Percentiles rank a stretch among this genome's conserved stretches.
Conservation (phyloP, 2,888 invertebrate genomes). For the Mactromeris polynyma region DNA sequence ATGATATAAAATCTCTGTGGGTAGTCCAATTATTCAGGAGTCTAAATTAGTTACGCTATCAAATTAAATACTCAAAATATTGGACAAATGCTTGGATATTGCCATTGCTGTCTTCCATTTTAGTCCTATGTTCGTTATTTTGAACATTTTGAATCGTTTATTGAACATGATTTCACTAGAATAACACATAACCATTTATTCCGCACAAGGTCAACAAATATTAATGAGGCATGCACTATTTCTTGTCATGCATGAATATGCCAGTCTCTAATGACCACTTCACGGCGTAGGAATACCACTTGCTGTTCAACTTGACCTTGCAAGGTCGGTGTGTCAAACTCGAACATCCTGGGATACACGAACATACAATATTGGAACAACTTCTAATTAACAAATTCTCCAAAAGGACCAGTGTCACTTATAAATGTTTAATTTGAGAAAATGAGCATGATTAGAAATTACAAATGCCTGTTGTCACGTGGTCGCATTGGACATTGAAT, state of each 20-base stretch:
- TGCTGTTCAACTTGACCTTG: constrained; percentile 60
- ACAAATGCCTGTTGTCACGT: no score
- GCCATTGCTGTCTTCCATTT: background rate
- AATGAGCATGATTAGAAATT: background rate
- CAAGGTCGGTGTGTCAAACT: constrained; percentile 38
- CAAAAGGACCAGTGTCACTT: background rate
- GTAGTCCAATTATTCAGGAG: background rate
- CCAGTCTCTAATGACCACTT: constrained; percentile 67
- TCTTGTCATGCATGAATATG: constrained; percentile 58
- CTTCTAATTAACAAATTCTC: background rate
- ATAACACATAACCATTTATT: background rate
- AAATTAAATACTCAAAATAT: background rate
- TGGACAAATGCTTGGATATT: background rate
- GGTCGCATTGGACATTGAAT: no score
- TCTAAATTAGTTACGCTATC: background rate
- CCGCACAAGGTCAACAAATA: constrained; percentile 21
- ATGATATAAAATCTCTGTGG: no score
- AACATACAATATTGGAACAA: background rate
- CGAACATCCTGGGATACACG: background rate
- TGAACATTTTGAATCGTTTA: background rate
- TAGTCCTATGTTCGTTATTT: background rate
- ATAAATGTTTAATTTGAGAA: background rate
- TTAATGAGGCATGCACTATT: constrained; percentile 55
- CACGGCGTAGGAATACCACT: constrained; percentile 63
- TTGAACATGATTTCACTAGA: constrained; percentile 21